A percentile compares a stretch with the other conserved stretches of the same genome.
Conservation (phyloP, 92 coral and sea anemone genomes). For the Scolanthus callimorphus region DNA sequence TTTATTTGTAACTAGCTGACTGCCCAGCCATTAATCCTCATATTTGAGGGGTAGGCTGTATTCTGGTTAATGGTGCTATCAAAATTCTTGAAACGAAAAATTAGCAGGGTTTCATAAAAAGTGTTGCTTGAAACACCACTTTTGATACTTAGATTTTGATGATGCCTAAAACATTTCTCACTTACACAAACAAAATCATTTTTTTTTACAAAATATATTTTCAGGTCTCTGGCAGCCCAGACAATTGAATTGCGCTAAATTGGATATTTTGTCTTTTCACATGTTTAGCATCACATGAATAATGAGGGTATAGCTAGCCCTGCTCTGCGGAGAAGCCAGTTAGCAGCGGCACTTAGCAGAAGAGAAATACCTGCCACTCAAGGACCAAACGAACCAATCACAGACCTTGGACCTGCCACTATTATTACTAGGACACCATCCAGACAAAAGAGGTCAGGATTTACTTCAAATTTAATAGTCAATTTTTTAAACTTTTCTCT, state of each 20-base stretch:
- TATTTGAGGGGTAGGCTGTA: no score
- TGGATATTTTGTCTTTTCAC: background rate
- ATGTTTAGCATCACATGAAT: constrained; percentile 54
- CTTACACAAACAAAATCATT: background rate
- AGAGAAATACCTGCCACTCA: constrained; percentile 90
- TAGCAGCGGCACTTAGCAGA: constrained; percentile 77
- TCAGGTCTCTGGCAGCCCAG: no score
- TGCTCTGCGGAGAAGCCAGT: constrained; percentile 82
- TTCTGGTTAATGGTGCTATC: no score
- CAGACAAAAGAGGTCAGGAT: constrained; percentile 50
- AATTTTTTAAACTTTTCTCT: no score
- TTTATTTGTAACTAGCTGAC: no score
- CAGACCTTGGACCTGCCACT: constrained; percentile 65
- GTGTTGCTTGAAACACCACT: no score
- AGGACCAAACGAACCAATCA: constrained; percentile 72
- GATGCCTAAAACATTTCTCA: background rate
- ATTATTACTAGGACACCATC: constrained; percentile 34
- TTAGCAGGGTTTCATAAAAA: no score
- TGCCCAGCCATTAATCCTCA: no score
- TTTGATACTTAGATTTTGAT: no score
- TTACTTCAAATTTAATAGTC: no score
- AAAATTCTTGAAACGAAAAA: no score
- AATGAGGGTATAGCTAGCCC: constrained; percentile 81
- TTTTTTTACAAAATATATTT: no score
- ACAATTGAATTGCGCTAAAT: background rate